A percentile compares a stretch with the other conserved stretches of the same genome.
These are phyloP conservation scores for Sacculina carcini DNA, from an alignment of 2,888 invertebrate species.

Conservation along the genomic window DNA sequence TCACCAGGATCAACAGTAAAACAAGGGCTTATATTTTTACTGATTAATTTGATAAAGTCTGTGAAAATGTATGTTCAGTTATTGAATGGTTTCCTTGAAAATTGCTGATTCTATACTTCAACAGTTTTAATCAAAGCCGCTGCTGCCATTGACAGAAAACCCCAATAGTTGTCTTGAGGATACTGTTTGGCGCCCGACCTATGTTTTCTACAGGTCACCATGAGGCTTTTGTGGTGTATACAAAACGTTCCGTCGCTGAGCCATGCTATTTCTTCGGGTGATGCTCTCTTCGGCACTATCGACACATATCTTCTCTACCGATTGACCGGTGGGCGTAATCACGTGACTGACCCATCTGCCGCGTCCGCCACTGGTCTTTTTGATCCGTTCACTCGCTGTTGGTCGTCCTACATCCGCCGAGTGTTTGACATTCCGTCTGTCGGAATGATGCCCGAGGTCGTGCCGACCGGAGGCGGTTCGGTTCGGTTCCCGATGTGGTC, in stretches of 20 bases:
- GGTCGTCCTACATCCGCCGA: constrained; percentile 44
- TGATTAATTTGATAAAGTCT: no score
- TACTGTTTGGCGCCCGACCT: background rate
- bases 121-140: no score
- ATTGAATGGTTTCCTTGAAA: no score
- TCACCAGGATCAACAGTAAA: no score
- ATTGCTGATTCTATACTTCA: no score
- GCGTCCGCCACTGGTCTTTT: constrained; percentile 76
- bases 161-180: no score
- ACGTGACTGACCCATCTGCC: constrained; percentile 67
- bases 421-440: constrained; percentile 41
- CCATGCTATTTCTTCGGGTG: constrained; percentile 30
- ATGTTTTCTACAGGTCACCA: constrained; percentile 10
- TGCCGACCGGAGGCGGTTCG: constrained; percentile 49
- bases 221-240: constrained; percentile 39
- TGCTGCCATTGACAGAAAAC: no score
- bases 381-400: constrained; percentile 67
- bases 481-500: constrained; percentile 42
- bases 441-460: constrained; percentile 47
- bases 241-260: constrained; percentile 40
- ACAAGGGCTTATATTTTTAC: no score
- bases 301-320: constrained; percentile 60
- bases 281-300: constrained; percentile 56
- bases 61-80: no score
- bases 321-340: constrained; percentile 25